phyloP scores from a whole-genome alignment of 2,797 vertebrate genomes.

The Anabacerthia variegaticeps region DNA sequence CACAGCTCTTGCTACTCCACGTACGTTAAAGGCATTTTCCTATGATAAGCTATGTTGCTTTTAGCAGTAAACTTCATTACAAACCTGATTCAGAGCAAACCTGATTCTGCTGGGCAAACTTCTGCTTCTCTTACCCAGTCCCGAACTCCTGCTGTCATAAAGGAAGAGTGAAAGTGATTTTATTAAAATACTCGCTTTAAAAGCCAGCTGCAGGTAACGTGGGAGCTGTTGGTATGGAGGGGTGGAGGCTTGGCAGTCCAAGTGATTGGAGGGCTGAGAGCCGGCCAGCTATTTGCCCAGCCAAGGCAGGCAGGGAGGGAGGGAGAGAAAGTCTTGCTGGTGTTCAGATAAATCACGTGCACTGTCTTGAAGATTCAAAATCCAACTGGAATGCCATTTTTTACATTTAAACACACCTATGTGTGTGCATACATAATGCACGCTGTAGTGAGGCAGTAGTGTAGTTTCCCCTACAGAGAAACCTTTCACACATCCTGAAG shows the following conservation, averaged over 20 bases:
- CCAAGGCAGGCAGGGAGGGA: neutral
- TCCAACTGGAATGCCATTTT: neutral
- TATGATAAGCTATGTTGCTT: neutral
- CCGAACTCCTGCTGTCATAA: neutral
- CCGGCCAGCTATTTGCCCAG: conserved; percentile 7
- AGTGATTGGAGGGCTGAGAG: conserved; percentile 62
- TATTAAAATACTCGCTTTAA: conserved; percentile 25
- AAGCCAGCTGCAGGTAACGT: neutral
- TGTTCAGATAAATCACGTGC: neutral
- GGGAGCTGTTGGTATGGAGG: neutral
- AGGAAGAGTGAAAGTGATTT: conserved; percentile 13
- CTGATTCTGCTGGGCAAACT: neutral
- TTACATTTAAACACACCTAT: neutral
- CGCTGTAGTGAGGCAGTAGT: neutral
- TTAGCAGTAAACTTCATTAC: neutral
- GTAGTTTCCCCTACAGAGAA: neutral
- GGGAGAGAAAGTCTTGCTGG: neutral
- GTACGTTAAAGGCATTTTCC: neutral
- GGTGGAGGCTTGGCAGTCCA: conserved; percentile 54
- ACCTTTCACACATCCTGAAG: neutral
- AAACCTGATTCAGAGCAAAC: conserved; percentile 47
- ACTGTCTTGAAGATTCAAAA: neutral
- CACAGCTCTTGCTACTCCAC: neutral
- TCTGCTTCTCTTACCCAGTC: conserved; percentile 6
- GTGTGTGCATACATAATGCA: neutral